Base-by-base conservation (phyloP, 2,797 vertebrate species). In the Capromys pilorides region DNA sequence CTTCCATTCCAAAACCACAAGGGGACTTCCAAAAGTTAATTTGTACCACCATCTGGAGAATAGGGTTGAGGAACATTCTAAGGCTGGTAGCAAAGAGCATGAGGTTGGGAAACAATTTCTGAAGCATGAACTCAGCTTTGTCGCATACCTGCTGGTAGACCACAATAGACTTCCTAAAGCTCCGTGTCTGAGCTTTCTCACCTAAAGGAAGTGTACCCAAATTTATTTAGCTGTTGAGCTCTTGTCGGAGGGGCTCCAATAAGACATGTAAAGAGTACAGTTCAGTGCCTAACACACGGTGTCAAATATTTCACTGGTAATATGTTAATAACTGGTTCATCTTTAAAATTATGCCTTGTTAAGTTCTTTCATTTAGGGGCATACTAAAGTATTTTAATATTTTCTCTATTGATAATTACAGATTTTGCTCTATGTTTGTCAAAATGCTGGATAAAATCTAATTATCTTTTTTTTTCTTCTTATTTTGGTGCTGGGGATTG, bases 261-360 rank as follows among this genome's bases (percentile, higher is more conserved):
- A 69, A 75, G 39, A 49, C 64, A 19, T 57, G 2, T 2, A 41
- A 66, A 78, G 3, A 11, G 19, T 49, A 22, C 31, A 75, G 33
- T 1, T 66, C 0, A 12, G 41, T 36, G 7, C 22, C 31, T 86
- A 77, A 85, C 18, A 59, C 9, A 57, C 9, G 51, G 16, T 62
- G 51, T 57, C 59, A 77, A 86, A 73, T 64, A 79, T 19, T 88
- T 92, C 64, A 69, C 41, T 71, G 62, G 82, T n/a, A 16, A 22
- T 83, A 61, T 41, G 73, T 87, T 79, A 75, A 36, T 66, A 81
- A 66, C 18, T 61, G 49, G 0, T 5, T 96, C 8, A 45, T n/a
- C 57, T 91, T n/a, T 82, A 57, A 83, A 81, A 93, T 41, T 21
- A 71, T 24, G 36, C 39, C n/a, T 92, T 71, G 21, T 51, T 95